These are phyloP conservation scores for Halesus radiatus DNA, from an alignment of 1,140 invertebrate species.

Conservation along the genomic window DNA sequence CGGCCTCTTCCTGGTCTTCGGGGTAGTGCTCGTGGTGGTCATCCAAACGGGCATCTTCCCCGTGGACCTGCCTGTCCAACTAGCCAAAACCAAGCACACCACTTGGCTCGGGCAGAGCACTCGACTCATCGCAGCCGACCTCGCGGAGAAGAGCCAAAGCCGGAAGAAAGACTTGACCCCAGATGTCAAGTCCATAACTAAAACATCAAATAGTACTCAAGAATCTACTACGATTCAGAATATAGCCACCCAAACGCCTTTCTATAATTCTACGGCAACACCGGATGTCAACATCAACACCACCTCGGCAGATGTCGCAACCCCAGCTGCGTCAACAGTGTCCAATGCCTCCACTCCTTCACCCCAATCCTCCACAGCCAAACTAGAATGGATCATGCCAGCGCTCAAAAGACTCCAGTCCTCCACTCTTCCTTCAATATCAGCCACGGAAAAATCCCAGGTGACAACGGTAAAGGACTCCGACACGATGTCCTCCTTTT, in stretches of 20 bases:
- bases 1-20: constrained; percentile 39
- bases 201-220: constrained; percentile 61
- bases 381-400: constrained; percentile 49
- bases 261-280: neutral
- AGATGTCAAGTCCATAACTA: constrained; percentile 37
- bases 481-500: constrained; percentile 44
- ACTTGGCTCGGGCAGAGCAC: constrained; percentile 9
- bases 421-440: constrained; percentile 53
- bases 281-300: neutral
- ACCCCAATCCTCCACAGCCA: constrained; percentile 4
- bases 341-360: constrained; percentile 1
- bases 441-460: constrained; percentile 57
- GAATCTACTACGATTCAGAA: constrained; percentile 54
- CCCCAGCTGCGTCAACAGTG: neutral
- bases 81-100: constrained; percentile 2
- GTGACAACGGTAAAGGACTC: constrained; percentile 59
- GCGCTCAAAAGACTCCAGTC: constrained; percentile 53
- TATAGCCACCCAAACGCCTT: neutral
- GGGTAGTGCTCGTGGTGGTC: constrained; percentile 37
- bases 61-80: constrained; percentile 33
- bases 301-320: neutral
- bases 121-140: neutral
- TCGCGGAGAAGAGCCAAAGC: constrained; percentile 44
- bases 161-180: constrained; percentile 49
- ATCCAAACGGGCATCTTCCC: constrained; percentile 45